These are phyloP conservation scores for Grammomys surdaster DNA, from an alignment of 2,113 vertebrate genomes.

Conservation along the genomic window DNA sequence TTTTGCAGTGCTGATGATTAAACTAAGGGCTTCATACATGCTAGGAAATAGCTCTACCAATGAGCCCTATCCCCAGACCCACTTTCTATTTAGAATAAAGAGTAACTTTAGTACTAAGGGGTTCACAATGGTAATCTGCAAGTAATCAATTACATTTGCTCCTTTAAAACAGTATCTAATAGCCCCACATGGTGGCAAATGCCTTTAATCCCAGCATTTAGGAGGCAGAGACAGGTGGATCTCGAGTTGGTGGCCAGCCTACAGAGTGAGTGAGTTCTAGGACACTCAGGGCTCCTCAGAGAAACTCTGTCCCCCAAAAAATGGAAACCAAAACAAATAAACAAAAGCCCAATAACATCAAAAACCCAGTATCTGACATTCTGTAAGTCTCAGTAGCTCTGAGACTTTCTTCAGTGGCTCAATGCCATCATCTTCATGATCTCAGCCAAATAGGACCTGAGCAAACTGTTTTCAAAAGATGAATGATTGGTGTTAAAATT, in stretches of 20 bases:
- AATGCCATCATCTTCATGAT: constrained; percentile 3
- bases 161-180: neutral
- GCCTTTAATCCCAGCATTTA: too few species aligned
- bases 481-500: neutral
- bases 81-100: neutral
- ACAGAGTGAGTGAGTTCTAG: too few species aligned
- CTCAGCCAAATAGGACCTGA: neutral
- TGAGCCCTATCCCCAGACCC: neutral
- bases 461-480: neutral
- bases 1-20: neutral
- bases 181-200: too few species aligned
- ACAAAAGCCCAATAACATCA: too few species aligned
- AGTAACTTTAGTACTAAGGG: neutral
- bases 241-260: too few species aligned
- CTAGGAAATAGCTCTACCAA: neutral
- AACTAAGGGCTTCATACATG: neutral
- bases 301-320: too few species aligned
- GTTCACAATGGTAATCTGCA: neutral
- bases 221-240: too few species aligned
- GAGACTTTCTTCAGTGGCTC: constrained; percentile 8
- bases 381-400: neutral
- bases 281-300: too few species aligned
- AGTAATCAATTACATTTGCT: neutral
- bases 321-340: too few species aligned
- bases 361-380: neutral